Conservation (phyloP, 2,888 invertebrate species). For the Epirrhoe tristata region DNA sequence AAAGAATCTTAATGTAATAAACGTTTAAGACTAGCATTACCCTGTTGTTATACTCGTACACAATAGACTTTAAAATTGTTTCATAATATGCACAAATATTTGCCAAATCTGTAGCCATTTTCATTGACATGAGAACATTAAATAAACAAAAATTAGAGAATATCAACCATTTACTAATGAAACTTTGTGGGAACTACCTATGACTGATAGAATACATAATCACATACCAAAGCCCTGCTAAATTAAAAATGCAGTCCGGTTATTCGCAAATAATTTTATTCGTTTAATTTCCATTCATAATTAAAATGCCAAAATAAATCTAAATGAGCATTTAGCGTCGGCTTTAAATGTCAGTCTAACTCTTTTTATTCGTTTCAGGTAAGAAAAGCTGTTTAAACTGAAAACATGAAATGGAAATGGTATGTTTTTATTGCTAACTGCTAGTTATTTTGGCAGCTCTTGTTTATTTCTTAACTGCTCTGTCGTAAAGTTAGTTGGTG, state of each 20-base stretch:
- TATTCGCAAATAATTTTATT: not conserved
- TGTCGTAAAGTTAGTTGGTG: not conserved
- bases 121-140: too few species aligned
- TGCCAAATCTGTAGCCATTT: too few species aligned
- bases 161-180: too few species aligned
- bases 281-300: not conserved
- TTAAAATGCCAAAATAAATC: not conserved
- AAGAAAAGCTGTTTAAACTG: conserved; percentile 11
- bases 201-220: too few species aligned
- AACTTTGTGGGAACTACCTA: too few species aligned
- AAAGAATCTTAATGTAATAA: not conserved
- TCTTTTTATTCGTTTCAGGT: conserved; percentile 39
- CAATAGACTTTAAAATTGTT: not conserved
- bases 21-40: too few species aligned
- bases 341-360: not conserved
- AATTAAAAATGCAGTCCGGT: too few species aligned
- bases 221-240: too few species aligned
- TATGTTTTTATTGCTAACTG: conserved; percentile 3
- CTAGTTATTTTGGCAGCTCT: not conserved
- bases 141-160: too few species aligned
- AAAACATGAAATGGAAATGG: conserved; percentile 23
- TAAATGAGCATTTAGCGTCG: not conserved
- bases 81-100: too few species aligned
- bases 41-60: too few species aligned
- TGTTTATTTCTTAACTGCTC: not conserved